phyloP scores from a whole-genome alignment of 2,888 invertebrate genomes.

The Hanleya hanleyi region DNA sequence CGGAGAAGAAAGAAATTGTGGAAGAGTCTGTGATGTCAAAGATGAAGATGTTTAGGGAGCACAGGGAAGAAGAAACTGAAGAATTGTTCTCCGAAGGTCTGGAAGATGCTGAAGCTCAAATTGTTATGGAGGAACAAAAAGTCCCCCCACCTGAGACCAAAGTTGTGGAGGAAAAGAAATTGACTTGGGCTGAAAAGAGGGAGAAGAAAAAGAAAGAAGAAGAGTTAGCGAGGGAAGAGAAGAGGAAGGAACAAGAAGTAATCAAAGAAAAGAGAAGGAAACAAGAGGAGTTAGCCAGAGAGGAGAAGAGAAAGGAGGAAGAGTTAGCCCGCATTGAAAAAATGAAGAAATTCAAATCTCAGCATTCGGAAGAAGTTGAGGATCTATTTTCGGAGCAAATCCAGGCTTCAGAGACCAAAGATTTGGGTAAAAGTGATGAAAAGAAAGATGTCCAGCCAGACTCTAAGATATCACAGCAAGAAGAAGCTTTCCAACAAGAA shows the following conservation, averaged over 20 bases:
- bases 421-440: no score
- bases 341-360: not conserved
- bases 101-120: conserved; percentile 7
- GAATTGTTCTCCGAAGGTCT: not conserved
- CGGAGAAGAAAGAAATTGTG: not conserved
- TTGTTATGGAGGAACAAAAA: conserved; percentile 22
- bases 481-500: no score
- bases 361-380: no score
- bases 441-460: no score
- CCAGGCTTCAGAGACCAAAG: no score
- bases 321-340: not conserved
- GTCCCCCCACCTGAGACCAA: no score
- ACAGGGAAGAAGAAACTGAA: not conserved
- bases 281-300: not conserved
- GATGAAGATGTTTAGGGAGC: conserved; percentile 13
- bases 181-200: not conserved
- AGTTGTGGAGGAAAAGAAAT: not conserved
- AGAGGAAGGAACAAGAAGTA: not conserved
- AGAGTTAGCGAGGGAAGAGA: not conserved
- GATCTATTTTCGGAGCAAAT: no score
- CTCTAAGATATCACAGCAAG: no score
- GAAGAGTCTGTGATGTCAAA: conserved; percentile 12
- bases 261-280: not conserved
- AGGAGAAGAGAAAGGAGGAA: not conserved
- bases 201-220: not conserved